Base-by-base conservation (phyloP, 2,888 invertebrate species). In the Deilephila porcellus region DNA sequence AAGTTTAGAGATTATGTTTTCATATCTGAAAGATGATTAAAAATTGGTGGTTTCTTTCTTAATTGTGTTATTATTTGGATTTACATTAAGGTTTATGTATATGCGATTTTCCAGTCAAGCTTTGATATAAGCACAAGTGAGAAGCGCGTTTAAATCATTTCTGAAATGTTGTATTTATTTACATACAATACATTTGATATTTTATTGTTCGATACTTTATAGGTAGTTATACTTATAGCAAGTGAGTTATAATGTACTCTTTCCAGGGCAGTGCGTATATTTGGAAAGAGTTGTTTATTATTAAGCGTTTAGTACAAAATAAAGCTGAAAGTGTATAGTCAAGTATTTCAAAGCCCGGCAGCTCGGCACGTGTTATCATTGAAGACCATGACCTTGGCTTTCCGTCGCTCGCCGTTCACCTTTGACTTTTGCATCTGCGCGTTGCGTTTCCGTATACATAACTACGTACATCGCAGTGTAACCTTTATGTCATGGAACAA, bases 381-480 rank as follows among this genome's bases (percentile, higher is more conserved):
- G 56, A 14, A 29, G 19, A 3, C 34, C 59, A 59, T 60, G 60
- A 71, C 60, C 60, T 71, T 60, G 37, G 62, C 29, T 62, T 62
- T 4, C 11, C 29, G 32, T 34, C 45, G 29, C 45, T n/a, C 20
- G n/a, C 5, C 4, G 74, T 53, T 74, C 34, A 60, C 67, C 76
- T 74, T 74, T 75, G 71, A 76, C 76, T 75, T n/a, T 70, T 78
- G 80, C 80, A 81, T 74, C 78, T 81, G 80, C 80, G 80, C 80
- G 77, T 60, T 77, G 73, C 64, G 77, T 53, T 59, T 29, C 60
- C 25, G 59, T 71, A 37, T 70, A 29, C 63, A 59, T 37, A 56
- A 70, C 20, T 60, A 32, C 20, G 29, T 62, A 29, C 4, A 62
- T 4, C 29, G 14, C 29, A 62, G 62, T 62, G 29, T 62, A 62